phyloP scores from a whole-genome alignment of 2,888 invertebrate genomes.

The Hirtodrosophila cameraria region DNA sequence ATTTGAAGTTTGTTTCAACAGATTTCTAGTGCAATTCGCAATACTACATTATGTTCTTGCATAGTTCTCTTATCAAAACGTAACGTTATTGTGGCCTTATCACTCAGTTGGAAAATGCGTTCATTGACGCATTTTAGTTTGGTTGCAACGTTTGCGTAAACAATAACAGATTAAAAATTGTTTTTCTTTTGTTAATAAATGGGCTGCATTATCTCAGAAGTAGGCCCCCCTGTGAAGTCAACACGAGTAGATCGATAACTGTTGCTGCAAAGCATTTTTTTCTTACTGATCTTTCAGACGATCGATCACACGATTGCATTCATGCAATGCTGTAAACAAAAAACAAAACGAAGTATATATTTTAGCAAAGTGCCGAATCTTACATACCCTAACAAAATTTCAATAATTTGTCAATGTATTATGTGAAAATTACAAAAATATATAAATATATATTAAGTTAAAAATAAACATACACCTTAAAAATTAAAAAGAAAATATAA shows the following conservation, averaged over 20 bases:
- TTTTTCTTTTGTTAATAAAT: constrained; percentile 58
- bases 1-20: background rate
- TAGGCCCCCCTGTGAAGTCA: constrained; percentile 56
- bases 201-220: constrained; percentile 57
- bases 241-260: constrained; percentile 43
- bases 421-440: too few relatives aligned
- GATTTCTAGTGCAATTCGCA: background rate
- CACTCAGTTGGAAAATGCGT: constrained; percentile 58
- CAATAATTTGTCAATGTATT: too few relatives aligned
- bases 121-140: constrained; percentile 69
- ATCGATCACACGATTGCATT: constrained; percentile 47
- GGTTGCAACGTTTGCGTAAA: constrained; percentile 61
- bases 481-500: too few relatives aligned
- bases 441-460: too few relatives aligned
- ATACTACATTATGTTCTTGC: constrained; percentile 6
- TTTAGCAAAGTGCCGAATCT: background rate
- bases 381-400: too few relatives aligned
- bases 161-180: constrained; percentile 66
- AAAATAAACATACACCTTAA: too few relatives aligned
- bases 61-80: constrained; percentile 19
- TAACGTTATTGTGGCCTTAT: constrained; percentile 43
- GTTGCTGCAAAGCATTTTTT: background rate
- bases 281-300: constrained; percentile 10
- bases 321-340: constrained; percentile 43
- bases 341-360: background rate